Conservation (phyloP, 2,888 invertebrate genomes). For the Allophyes oxyacanthae region DNA sequence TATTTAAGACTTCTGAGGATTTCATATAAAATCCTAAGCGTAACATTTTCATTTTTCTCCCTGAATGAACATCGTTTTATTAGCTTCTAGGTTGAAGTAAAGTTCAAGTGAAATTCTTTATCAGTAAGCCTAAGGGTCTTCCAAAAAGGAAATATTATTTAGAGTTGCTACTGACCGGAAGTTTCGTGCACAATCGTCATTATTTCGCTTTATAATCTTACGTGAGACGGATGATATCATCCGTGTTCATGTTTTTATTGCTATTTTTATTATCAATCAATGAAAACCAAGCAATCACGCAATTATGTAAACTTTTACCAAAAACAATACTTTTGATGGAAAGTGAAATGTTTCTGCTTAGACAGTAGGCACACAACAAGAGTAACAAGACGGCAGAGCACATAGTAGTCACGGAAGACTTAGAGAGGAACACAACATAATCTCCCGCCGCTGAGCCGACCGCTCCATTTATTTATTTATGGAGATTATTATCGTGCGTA, state of each 20-base stretch:
- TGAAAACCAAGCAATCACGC: background rate
- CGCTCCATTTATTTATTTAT: constrained; percentile 86
- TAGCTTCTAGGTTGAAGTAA: too few species aligned
- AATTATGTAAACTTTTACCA: background rate
- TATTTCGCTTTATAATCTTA: constrained; percentile 11
- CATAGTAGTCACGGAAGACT: constrained; percentile 39
- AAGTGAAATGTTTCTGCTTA: background rate
- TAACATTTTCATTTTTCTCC: constrained; percentile 6
- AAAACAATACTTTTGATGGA: background rate
- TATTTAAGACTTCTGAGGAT: constrained; percentile 20
- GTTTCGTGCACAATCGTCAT: constrained; percentile 24
- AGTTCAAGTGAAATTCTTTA: too few species aligned
- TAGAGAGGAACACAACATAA: constrained; percentile 67
- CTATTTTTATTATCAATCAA: constrained; percentile 15
- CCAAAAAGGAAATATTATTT: too few species aligned
- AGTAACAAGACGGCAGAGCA: constrained; percentile 16
- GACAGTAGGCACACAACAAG: constrained; percentile 12
- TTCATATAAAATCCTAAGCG: constrained; percentile 16
- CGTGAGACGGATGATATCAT: constrained; percentile 13
- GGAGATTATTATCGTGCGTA: constrained; percentile 87
- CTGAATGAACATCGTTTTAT: background rate
- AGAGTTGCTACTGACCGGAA: background rate
- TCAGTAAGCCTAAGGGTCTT: too few species aligned
- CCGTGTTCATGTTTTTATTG: constrained; percentile 30
- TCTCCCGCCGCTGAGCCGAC: constrained; percentile 64